These are phyloP conservation scores for Nesidiocoris tenuis DNA, from an alignment of 2,888 invertebrate genomes.

Conservation along the genomic window DNA sequence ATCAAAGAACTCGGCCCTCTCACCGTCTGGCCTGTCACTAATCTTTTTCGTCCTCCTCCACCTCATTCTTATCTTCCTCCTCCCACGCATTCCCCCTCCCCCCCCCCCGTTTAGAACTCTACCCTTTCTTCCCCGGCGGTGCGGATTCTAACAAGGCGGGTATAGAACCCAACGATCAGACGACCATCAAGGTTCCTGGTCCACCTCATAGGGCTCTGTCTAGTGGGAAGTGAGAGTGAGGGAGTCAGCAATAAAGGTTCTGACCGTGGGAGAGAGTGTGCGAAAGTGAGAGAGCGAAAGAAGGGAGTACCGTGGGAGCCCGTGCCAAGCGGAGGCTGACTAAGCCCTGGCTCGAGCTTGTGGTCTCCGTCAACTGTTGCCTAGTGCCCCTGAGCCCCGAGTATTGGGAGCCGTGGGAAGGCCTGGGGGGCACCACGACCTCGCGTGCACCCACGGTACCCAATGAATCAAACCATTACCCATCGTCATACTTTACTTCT, in stretches of 20 bases:
- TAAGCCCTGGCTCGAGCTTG: not conserved
- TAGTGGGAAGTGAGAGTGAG: no score
- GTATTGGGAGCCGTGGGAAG: slow-evolving; percentile 36
- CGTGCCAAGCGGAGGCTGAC: slow-evolving; percentile 15
- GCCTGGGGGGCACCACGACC: slow-evolving; percentile 43
- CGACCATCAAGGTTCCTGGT: not conserved
- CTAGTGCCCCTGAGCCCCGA: not conserved
- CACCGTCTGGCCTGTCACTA: no score
- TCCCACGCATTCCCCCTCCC: no score
- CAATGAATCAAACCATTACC: slow-evolving; percentile 46
- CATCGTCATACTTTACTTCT: not conserved
- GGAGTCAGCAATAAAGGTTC: no score
- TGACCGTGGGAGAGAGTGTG: no score
- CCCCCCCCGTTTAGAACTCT: no score
- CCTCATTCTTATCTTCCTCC: no score
- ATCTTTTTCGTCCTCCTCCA: no score
- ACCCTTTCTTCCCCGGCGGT: not conserved
- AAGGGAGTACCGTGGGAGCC: slow-evolving; percentile 34
- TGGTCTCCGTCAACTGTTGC: no score
- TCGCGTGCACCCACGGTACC: slow-evolving; percentile 44
- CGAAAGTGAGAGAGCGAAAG: not conserved
- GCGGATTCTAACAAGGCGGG: not conserved
- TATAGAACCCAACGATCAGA: not conserved
- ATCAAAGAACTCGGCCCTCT: no score
- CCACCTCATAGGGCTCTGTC: no score